Base-by-base conservation (phyloP, 1,140 invertebrate genomes). In the Dysdera silvatica region DNA sequence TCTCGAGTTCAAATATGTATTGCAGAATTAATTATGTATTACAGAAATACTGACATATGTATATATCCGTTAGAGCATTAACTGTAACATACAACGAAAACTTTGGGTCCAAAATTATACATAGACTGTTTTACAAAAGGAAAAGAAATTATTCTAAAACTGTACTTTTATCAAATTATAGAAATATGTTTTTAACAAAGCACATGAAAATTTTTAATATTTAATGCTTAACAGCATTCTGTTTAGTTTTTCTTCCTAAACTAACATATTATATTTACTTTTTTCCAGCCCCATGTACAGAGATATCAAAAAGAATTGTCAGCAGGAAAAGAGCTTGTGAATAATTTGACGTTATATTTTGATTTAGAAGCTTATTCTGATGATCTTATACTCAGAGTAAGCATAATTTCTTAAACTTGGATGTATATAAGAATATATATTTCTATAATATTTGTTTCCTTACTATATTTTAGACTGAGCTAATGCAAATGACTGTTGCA, bases 351-450 rank as follows among this genome's bases (percentile, higher is more conserved):
- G 4, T 63, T 63, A 14, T 60, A 61, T 55, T 67, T 71, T 51
- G 70, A 70, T 40, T 29, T 70, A 5, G 70, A 71, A 59, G 64
- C 68, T 12, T 56, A 67, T 24, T 67, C 59, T 23, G 67, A 69
- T 40, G 47, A 68, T 24, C 54, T 70, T 12, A 43, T 65, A 31
- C 32, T 71, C 16, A 59, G 35, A 31, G 63, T 65, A 55, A 35
- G 35, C 45, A 28, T 18, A 52, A 29, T 31, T 52, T 26, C 16
- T 23, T 26, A 28, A 51, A 32, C 8, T 52, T 18, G 23, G 18
- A 0, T 32, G n/a, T 52, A 10, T n/a, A 12, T 26, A 18, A n/a
- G n/a, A n/a, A n/a, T n/a, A n/a, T n/a, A n/a, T n/a, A n/a, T n/a
- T n/a, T n/a, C n/a, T n/a, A n/a, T n/a, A n/a, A n/a, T n/a, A n/a